Conservation (phyloP, 2,888 invertebrate species). For the Netelia melanura region DNA sequence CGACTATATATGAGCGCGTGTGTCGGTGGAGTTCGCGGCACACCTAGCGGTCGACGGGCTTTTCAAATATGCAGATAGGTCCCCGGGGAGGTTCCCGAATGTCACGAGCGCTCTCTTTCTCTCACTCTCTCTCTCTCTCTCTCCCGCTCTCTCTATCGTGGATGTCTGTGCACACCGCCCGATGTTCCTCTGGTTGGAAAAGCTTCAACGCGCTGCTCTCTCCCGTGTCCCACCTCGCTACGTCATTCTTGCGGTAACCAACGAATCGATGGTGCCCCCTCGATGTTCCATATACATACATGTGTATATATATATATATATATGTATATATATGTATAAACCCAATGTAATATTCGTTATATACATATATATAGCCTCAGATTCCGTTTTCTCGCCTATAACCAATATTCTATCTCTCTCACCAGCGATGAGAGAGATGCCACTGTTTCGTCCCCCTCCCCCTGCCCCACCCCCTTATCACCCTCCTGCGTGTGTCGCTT, state of each 20-base stretch:
- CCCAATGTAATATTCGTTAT: background rate
- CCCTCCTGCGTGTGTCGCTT: slow-evolving; percentile 1
- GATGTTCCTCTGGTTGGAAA: slow-evolving; percentile 29
- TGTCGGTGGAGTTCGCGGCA: slow-evolving; percentile 13
- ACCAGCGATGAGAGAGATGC: background rate
- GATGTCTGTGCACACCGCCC: slow-evolving; percentile 10
- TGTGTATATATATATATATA: background rate
- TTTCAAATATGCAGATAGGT: slow-evolving; percentile 70
- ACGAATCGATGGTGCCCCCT: slow-evolving; percentile 26
- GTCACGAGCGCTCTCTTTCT: slow-evolving; percentile 38
- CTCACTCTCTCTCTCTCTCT: background rate
- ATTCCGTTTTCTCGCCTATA: background rate
- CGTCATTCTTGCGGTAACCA: slow-evolving; percentile 58
- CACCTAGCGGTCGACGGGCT: slow-evolving; percentile 45
- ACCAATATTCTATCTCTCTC: background rate
- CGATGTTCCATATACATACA: slow-evolving; percentile 17
- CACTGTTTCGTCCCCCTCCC: background rate
- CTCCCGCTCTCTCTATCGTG: background rate
- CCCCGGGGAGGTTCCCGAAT: slow-evolving; percentile 56
- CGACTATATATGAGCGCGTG: background rate
- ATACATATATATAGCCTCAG: background rate
- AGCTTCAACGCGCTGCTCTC: slow-evolving; percentile 25
- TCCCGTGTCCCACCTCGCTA: slow-evolving; percentile 30
- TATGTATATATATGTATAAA: slow-evolving; percentile 3
- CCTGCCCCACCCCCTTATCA: background rate